Evolutionary conservation across 2,797 vertebrate genomes (phyloP).

Genomic region (Spondyliosoma cantharus): DNA sequence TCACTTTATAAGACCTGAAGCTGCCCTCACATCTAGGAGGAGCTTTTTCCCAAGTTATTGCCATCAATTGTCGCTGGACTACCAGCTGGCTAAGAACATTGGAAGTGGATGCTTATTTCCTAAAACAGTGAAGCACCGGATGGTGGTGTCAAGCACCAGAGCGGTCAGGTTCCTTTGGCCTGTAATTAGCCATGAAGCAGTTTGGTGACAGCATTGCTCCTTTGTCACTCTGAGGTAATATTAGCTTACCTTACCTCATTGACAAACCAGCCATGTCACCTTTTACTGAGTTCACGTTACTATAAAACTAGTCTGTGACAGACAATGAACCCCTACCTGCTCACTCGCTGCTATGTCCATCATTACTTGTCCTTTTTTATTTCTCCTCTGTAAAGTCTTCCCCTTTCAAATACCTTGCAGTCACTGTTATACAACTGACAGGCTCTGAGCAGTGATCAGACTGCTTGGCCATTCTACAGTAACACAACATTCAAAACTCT

Average conservation of each 20-base stretch:
- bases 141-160: constrained; percentile 45
- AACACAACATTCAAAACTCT: constrained; percentile 22
- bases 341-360: background rate
- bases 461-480: constrained; percentile 25
- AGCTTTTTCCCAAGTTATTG: constrained; percentile 77
- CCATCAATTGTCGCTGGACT: constrained; percentile 80
- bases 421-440: constrained; percentile 5
- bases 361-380: background rate
- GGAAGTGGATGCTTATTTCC: constrained; percentile 76
- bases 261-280: constrained; percentile 49
- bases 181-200: constrained; percentile 55
- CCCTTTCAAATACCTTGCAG: constrained; percentile 13
- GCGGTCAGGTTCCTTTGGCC: constrained; percentile 46
- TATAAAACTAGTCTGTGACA: constrained; percentile 3
- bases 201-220: constrained; percentile 63
- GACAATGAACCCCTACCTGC: background rate
- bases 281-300: constrained; percentile 40
- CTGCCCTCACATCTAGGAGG: constrained; percentile 74
- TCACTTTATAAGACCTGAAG: constrained; percentile 76
- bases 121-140: constrained; percentile 71
- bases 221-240: constrained; percentile 72
- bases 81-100: constrained; percentile 68
- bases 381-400: background rate
- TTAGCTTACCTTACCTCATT: constrained; percentile 76
- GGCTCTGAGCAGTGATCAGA: constrained; percentile 18